Base-by-base conservation (phyloP, 2,888 invertebrate genomes). In the Drosophila imparisetae region DNA sequence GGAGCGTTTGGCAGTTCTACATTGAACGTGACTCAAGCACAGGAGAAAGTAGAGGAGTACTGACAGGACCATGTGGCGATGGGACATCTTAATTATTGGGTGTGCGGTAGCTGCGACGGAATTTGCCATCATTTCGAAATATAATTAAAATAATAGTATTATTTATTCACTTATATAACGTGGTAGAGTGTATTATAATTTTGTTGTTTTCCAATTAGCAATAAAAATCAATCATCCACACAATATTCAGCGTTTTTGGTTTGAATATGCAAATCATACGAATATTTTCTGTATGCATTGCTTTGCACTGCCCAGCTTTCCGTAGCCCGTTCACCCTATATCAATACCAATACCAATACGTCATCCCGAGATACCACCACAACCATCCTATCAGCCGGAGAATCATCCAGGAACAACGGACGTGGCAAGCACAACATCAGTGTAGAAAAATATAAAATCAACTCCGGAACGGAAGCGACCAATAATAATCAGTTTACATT, bases 1-100 rank as follows among this genome's bases (percentile, higher is more conserved):
- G 70, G 96, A 96, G 53, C 96, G 94, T 75, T 96, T 95, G 83
- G 91, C 85, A 29, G 92, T 91, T 67, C 92, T 80, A 4, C 78
- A 80, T 52, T 83, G 50, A 24, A 50, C 66, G 10, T 32, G 24
- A 13, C 63, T 52, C 48, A 57, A 24, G 15, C 66, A 40, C 24
- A 71, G 40, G 21, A 59, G 49, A 11, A 80, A 21, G 54, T 75
- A 70, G 34, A 88, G 49, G 11, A 88, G 29, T 52, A 81, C 27
- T 15, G 34, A 53, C 13, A 60, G 38, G 15, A 53, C 32, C 8
- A 58, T 36, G 32, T 58, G 61, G 49, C 49, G 27, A 21, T 62
- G 66, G 52, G 36, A 60, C 86, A 86, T 60, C 84, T 83, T 84
- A 45, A 45, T 15, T 45, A 54, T 65, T 68, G 42, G 65, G 57